Conservation (phyloP, 2,797 vertebrate genomes). For the Falco biarmicus region DNA sequence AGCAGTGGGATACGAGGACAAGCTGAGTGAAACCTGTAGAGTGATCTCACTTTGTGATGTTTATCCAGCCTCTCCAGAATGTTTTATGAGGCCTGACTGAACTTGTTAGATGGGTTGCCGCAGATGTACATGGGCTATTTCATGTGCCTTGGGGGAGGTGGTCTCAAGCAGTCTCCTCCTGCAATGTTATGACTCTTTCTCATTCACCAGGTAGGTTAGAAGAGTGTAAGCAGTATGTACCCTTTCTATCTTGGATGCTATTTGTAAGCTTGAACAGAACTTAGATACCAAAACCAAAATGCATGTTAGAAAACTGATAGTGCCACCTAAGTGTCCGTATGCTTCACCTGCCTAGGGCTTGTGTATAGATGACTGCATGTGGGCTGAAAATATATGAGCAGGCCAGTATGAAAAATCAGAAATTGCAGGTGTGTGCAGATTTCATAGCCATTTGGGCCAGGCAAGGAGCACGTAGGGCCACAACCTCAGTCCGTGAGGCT, state of each 20-base stretch:
- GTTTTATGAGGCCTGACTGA: background rate
- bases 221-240: background rate
- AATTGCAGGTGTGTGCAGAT: background rate
- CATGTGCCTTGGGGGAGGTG: background rate
- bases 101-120: background rate
- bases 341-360: background rate
- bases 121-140: background rate
- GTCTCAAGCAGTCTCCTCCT: background rate
- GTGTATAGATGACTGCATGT: background rate
- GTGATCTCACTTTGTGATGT: background rate
- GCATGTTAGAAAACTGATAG: fast-evolving
- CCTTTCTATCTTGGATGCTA: background rate
- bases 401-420: background rate
- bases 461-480: fast-evolving
- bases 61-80: background rate
- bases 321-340: background rate
- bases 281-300: fast-evolving
- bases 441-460: background rate
- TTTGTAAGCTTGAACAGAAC: background rate
- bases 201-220: background rate
- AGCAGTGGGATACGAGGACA: background rate
- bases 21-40: background rate
- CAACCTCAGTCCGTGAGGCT: fast-evolving
- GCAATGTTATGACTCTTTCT: background rate
- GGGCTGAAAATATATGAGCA: background rate